Conservation (phyloP, 2,113 vertebrate species). For the Vulpes vulpes region DNA sequence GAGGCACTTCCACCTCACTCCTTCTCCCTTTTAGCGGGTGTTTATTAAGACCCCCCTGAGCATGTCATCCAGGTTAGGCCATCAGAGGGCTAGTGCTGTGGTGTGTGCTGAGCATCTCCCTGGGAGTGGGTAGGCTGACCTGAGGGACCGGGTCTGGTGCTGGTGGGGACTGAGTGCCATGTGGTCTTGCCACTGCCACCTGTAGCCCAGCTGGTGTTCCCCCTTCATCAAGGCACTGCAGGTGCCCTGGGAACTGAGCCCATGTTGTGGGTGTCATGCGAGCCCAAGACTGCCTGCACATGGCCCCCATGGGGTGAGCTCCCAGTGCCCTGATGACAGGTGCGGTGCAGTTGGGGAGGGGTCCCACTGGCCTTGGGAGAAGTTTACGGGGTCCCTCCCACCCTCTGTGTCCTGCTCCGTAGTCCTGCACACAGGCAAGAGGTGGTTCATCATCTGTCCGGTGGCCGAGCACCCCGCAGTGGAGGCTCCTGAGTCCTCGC, state of each 20-base stretch:
- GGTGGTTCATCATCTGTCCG: conserved; percentile 99
- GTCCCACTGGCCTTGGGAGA: neutral
- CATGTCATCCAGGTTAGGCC: neutral
- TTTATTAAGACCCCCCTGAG: neutral
- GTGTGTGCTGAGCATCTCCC: neutral
- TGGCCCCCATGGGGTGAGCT: neutral
- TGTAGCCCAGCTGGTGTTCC: neutral
- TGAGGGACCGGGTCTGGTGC: neutral
- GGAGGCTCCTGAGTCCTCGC: conserved; percentile 89
- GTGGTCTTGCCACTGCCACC: neutral
- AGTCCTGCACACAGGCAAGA: conserved; percentile 98
- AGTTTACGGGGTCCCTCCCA: neutral
- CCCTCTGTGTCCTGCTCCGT: conserved; percentile 55
- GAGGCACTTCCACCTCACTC: neutral
- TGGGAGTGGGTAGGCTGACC: neutral
- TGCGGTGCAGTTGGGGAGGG: accelerated
- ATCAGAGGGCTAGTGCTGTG: neutral
- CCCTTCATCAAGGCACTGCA: neutral
- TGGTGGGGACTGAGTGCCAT: neutral
- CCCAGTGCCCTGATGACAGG: neutral
- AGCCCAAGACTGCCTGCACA: neutral
- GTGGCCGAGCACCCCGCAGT: conserved; percentile 93
- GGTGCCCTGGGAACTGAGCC: neutral
- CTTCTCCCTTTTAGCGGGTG: neutral
- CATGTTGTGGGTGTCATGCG: accelerated